Conservation (phyloP, 2,113 vertebrate genomes). For the Chloebia gouldiae region DNA sequence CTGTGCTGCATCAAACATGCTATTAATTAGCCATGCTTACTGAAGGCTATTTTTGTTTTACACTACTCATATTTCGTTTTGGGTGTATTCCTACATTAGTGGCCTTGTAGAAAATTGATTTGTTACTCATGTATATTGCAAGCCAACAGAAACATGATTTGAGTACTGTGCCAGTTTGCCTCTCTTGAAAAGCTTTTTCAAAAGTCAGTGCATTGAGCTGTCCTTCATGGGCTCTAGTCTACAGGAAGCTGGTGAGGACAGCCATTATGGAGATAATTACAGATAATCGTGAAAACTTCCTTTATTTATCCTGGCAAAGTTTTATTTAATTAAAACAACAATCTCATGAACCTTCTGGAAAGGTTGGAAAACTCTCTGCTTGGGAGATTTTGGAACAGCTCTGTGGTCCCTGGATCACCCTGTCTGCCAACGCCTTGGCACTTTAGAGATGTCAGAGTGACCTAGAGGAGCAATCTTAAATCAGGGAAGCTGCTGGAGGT, state of each 20-base stretch:
- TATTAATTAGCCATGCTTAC: conserved; percentile 62
- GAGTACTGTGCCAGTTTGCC: not conserved
- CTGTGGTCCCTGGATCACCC: not conserved
- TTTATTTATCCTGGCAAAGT: not conserved
- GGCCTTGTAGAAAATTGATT: conserved; percentile 57
- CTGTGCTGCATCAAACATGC: conserved; percentile 36
- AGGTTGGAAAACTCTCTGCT: not conserved
- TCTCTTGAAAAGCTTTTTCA: not conserved
- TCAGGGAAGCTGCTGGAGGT: not conserved
- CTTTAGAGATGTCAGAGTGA: not conserved
- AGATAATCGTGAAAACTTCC: not conserved
- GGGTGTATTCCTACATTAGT: conserved; percentile 50
- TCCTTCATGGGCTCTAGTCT: not conserved
- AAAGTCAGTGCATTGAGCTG: not conserved
- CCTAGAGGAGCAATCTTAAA: not conserved
- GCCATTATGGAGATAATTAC: not conserved
- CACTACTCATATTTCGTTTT: conserved; percentile 43
- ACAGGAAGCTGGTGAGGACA: not conserved
- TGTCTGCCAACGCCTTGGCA: not conserved
- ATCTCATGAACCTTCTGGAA: not conserved
- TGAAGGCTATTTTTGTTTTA: conserved; percentile 61
- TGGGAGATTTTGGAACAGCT: not conserved
- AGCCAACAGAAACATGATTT: conserved; percentile 48
- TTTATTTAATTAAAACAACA: not conserved
- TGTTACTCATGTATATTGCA: conserved; percentile 54